A percentile compares a stretch with the other conserved stretches of the same genome.
These are phyloP conservation scores for Argentina silus DNA, from an alignment of 2,797 vertebrate species.

Conservation along the genomic window DNA sequence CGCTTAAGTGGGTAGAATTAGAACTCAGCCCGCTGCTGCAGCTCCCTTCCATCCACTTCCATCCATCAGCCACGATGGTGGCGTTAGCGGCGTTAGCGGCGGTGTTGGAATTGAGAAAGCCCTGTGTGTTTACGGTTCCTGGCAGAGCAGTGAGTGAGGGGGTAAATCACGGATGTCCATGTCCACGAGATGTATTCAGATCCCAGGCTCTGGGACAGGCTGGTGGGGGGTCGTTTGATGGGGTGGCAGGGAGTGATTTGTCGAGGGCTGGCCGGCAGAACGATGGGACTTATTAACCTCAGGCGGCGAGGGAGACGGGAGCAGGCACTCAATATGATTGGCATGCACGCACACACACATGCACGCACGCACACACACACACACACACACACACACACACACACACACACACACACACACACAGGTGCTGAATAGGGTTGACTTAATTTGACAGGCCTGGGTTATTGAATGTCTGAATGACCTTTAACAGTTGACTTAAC, in stretches of 20 bases:
- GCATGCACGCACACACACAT: no score
- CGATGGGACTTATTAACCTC: slow-evolving; percentile 39
- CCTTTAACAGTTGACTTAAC: slow-evolving; percentile 36
- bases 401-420: no score
- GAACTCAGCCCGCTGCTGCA: background rate
- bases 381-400: no score
- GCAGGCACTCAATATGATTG: no score
- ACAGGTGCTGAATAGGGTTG: slow-evolving; percentile 23
- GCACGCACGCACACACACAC: no score
- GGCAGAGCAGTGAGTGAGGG: background rate
- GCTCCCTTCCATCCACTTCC: background rate
- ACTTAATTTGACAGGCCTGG: slow-evolving; percentile 34
- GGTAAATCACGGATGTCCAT: background rate
- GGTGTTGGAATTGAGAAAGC: no score
- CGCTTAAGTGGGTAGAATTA: background rate
- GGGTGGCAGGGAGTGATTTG: slow-evolving; percentile 8
- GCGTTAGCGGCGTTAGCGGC: no score
- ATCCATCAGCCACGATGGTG: background rate
- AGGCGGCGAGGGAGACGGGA: no score
- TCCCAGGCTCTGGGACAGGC: background rate
- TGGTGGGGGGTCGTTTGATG: background rate
- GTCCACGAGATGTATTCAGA: background rate
- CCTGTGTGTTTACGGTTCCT: slow-evolving; percentile 1
- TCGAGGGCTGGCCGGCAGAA: background rate
- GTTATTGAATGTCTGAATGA: slow-evolving; percentile 23